phyloP scores from a whole-genome alignment of 2,888 invertebrate genomes.

The Monopis laevigella region DNA sequence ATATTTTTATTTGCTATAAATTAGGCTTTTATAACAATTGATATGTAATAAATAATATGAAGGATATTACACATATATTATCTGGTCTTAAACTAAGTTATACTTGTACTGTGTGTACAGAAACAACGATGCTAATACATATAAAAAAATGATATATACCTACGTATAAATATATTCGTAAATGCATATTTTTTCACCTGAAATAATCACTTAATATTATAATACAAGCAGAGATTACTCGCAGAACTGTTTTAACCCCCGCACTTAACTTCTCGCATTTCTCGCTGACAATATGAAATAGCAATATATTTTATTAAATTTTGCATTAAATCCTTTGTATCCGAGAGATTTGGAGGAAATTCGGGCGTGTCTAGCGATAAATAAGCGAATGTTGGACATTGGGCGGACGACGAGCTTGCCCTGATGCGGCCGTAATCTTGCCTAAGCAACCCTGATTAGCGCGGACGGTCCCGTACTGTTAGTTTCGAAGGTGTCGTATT shows the following conservation, averaged over 20 bases:
- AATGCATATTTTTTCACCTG: too few species aligned
- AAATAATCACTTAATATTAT: background rate
- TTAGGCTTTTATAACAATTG: too few species aligned
- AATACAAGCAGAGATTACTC: constrained; percentile 8
- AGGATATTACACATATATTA: too few species aligned
- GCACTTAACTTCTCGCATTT: constrained; percentile 11
- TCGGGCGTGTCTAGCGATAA: constrained; percentile 18
- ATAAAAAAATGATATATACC: too few species aligned
- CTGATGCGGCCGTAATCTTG: constrained; percentile 8
- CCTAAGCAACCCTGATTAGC: constrained; percentile 9
- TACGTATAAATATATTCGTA: too few species aligned
- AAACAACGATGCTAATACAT: too few species aligned
- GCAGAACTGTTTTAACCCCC: constrained; percentile 1
- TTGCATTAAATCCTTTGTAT: constrained; percentile 14
- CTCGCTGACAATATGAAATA: constrained; percentile 9
- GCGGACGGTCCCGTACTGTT: background rate
- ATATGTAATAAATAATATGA: too few species aligned
- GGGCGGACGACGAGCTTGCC: constrained; percentile 1
- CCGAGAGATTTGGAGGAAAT: constrained; percentile 13
- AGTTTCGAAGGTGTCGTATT: too few species aligned
- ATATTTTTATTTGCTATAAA: too few species aligned
- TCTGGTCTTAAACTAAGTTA: too few species aligned
- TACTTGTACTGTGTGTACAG: too few species aligned
- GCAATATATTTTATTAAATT: constrained; percentile 11
- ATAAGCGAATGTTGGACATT: constrained; percentile 19